Evolutionary conservation across 1,140 invertebrate species (phyloP).

Genomic region (Lasioglossum baleicum): DNA sequence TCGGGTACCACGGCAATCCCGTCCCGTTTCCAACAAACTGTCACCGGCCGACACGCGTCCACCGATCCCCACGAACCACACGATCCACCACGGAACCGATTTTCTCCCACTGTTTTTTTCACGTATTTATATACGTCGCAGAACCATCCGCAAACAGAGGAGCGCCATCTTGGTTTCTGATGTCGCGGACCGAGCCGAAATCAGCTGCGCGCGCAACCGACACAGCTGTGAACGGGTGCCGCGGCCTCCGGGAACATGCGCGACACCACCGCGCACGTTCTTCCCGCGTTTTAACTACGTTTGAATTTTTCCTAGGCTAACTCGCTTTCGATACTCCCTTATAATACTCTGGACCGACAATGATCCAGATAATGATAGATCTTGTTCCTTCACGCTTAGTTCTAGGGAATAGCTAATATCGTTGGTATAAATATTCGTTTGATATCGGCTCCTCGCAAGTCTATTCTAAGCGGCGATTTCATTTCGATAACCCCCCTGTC

Average conservation of each 20-base stretch:
- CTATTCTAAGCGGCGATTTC: too few species aligned
- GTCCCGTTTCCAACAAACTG: constrained; percentile 30
- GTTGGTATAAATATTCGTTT: too few species aligned
- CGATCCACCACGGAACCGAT: constrained; percentile 51
- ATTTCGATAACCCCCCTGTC: too few species aligned
- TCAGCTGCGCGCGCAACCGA: constrained; percentile 56
- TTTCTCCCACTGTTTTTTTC: constrained; percentile 59
- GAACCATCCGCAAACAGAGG: constrained; percentile 74
- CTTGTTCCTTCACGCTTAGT: too few species aligned
- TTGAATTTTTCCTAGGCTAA: background rate
- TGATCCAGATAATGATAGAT: too few species aligned
- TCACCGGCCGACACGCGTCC: constrained; percentile 33
- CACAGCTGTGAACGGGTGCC: constrained; percentile 62
- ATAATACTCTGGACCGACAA: too few species aligned
- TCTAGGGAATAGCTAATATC: too few species aligned
- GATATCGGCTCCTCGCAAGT: too few species aligned
- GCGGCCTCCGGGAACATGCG: constrained; percentile 19
- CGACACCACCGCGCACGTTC: background rate
- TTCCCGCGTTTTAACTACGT: background rate
- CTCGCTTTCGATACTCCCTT: too few species aligned
- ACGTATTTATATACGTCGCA: constrained; percentile 75
- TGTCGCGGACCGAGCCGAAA: constrained; percentile 54
- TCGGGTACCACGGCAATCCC: constrained; percentile 12
- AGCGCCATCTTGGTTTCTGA: constrained; percentile 75
- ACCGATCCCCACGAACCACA: constrained; percentile 36